phyloP scores from a whole-genome alignment of 2,888 invertebrate species.

The Ophioninae sp. region DNA sequence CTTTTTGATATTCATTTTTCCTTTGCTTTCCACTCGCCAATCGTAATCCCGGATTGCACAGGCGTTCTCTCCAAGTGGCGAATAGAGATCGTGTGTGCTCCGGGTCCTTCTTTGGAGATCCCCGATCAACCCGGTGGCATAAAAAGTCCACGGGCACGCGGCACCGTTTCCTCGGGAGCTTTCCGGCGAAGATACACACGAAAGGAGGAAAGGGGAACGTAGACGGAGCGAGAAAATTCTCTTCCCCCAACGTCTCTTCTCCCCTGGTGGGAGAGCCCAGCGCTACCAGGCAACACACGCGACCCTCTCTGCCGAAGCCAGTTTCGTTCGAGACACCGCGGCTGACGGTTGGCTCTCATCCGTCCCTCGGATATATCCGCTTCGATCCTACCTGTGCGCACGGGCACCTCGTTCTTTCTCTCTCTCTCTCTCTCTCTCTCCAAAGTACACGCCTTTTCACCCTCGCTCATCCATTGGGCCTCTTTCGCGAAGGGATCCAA shows the following conservation, averaged over 20 bases:
- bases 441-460: neutral
- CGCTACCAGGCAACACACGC: conserved; percentile 47
- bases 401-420: neutral
- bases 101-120: neutral
- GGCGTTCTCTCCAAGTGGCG: neutral
- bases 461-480: neutral
- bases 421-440: too few relatives aligned
- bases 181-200: conserved; percentile 9
- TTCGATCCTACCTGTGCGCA: conserved; percentile 11
- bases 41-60: conserved; percentile 1
- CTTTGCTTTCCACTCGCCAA: neutral
- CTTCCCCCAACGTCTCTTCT: conserved; percentile 12
- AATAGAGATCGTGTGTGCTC: neutral
- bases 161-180: conserved; percentile 22
- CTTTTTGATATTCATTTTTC: neutral
- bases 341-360: conserved; percentile 51
- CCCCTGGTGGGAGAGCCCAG: conserved; percentile 25
- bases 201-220: neutral
- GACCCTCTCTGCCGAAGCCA: conserved; percentile 54
- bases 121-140: neutral
- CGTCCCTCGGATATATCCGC: conserved; percentile 15
- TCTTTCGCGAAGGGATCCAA: neutral
- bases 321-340: conserved; percentile 62
- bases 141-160: conserved; percentile 33
- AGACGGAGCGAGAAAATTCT: conserved; percentile 9